These are phyloP conservation scores for Junco hyemalis DNA, from an alignment of 2,113 vertebrate genomes.

Conservation along the genomic window DNA sequence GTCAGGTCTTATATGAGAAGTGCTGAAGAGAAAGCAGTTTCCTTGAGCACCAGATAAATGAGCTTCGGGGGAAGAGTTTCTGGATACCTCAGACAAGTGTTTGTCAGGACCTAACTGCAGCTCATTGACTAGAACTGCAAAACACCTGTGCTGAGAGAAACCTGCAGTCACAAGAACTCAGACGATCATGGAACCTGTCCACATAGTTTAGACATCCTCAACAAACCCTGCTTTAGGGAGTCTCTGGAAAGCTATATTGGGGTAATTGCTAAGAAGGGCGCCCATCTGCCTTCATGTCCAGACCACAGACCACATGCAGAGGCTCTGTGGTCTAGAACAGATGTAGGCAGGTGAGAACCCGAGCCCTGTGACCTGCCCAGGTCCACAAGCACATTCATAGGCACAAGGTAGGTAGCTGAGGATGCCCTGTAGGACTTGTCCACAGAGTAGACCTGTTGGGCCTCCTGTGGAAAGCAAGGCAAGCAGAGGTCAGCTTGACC, in stretches of 20 bases:
- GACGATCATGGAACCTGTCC: neutral
- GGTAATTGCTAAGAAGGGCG: neutral
- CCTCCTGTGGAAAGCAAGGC: neutral
- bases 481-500: neutral
- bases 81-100: neutral
- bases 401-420: neutral
- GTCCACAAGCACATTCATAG: neutral
- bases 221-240: neutral
- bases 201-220: neutral
- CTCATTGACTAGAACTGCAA: neutral
- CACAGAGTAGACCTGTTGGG: fast-evolving
- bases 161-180: neutral
- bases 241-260: neutral
- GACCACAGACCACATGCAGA: no score
- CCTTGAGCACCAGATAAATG: neutral
- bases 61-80: neutral
- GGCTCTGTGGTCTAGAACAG: neutral
- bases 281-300: neutral
- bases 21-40: neutral
- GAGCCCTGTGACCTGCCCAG: neutral
- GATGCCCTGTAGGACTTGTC: neutral
- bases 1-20: neutral
- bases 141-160: neutral
- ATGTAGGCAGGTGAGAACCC: neutral
- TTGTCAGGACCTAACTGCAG: neutral